Base-by-base conservation (phyloP, 1,140 invertebrate species). In the Popillia japonica region DNA sequence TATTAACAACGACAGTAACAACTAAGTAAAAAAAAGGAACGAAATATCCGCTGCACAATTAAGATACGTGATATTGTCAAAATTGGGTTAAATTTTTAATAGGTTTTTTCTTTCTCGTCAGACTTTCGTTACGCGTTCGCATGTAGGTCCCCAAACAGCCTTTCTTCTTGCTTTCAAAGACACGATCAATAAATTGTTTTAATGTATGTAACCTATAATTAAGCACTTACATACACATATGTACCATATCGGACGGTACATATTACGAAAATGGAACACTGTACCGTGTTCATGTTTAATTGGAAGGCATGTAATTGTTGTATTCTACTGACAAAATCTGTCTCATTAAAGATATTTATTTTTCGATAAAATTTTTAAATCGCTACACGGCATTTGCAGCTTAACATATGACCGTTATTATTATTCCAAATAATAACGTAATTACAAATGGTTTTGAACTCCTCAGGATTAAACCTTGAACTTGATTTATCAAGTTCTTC, bases 81-180 rank as follows among this genome's bases (percentile, higher is more conserved):
- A 48, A 48, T 48, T 48, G 44, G 44, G 44, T 48, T 48, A 48
- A 48, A 48, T 48, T 48, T 48, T 48, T 48, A 48, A 48, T 48
- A 48, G n/a, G 44, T 3, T 8, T 3, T 48, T 48, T 48, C 14
- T 48, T 48, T 48, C 0, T 2, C 44, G 6, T 9, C 44, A 0
- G 6, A 48, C 44, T 11, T 42, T 42, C 10, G 11, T 48, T 48
- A 11, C 17, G 11, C 17, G 17, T 14, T 14, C 2, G 44, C 44
- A 48, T n/a, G 44, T 4, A 48, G 3, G 11, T 48, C 4, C 44
- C 11, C 17, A n/a, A 9, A 14, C 17, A 48, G 17, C 44, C 44
- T 48, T 48, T 48, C 44, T 9, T 48, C 44, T 48, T 48, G 11
- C 11, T 48, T 8, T 48, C 11, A 48, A 14, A 42, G 3, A 9